These are phyloP conservation scores for Microcebus jonahi DNA, from an alignment of 2,113 vertebrate species.

Conservation along the genomic window DNA sequence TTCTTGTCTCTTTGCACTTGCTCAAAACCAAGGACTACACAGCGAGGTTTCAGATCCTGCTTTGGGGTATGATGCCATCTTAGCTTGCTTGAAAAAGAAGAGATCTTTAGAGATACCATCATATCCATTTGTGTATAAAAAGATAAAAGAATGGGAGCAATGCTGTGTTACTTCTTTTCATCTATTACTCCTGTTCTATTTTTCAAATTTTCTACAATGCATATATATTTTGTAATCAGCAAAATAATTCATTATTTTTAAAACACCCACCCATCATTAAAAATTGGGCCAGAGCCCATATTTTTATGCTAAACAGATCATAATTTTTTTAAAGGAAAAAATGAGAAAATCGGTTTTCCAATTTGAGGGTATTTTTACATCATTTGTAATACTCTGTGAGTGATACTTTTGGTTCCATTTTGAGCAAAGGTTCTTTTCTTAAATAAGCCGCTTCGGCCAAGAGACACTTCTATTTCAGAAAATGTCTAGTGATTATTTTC, in stretches of 20 bases:
- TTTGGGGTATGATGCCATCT: neutral
- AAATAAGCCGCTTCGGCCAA: neutral
- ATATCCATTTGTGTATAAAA: neutral
- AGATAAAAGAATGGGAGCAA: neutral
- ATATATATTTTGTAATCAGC: neutral
- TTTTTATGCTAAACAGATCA: neutral
- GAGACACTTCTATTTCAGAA: conserved; percentile 45
- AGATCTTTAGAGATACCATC: conserved; percentile 5
- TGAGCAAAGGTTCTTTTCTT: conserved; percentile 43
- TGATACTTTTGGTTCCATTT: conserved; percentile 57
- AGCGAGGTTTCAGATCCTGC: neutral
- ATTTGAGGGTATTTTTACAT: conserved; percentile 42
- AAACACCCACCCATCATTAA: conserved; percentile 8
- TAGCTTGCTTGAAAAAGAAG: neutral
- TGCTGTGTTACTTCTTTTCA: neutral
- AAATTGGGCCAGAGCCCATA: neutral
- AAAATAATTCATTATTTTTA: neutral
- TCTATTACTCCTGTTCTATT: neutral
- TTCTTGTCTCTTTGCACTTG: conserved; percentile 30
- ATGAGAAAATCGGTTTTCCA: conserved; percentile 42
- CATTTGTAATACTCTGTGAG: conserved; percentile 37
- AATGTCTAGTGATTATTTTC: conserved; percentile 31
- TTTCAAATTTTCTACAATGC: neutral
- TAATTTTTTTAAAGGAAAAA: conserved; percentile 48
- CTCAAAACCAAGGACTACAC: neutral